Base-by-base conservation (phyloP, 2,797 vertebrate species). In the Melanogrammus aeglefinus region DNA sequence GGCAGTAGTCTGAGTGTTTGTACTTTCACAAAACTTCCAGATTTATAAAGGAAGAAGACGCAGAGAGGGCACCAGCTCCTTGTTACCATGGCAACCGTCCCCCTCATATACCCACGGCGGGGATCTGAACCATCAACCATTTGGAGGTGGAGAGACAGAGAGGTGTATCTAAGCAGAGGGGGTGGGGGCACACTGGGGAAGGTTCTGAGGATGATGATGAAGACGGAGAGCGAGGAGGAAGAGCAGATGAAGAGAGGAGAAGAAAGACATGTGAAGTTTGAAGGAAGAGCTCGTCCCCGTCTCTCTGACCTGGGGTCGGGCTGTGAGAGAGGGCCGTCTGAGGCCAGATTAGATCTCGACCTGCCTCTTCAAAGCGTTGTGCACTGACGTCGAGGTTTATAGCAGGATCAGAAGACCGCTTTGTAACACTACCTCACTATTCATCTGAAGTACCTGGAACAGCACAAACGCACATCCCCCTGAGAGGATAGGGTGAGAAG, bases 401-500 rank as follows among this genome's bases (percentile, higher is more conserved):
- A 63, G n/a, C 57, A 24, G 21, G 57, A 63, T 63, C 57, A 63
- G 1, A 63, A 18, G 16, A 63, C 4, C 6, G 18, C 12, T 4
- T 18, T 57, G 47, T 57, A 4, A 57, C 47, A 57, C 47, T 21
- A 7, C 16, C 24, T 24, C 21, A 7, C 57, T 24, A 1, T 63
- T n/a, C 57, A 63, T 63, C n/a, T n/a, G 0, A 8, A 63, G 7
- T 24, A 51, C 12, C 38, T 44, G 14, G 12, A 44, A 44, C 0
- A 44, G 3, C 41, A 44, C 41, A 44, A 14, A 13, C 41, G 14
- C 38, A 39, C 38, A 13, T 21, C 47, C 47, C 41, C 57, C 21
- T 27, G 24, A 69, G 63, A 63, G n/a, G 63, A 69, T 69, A 69
- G 63, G 7, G n/a, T 66, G n/a, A 69, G 63, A 69, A 69, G 63